These are phyloP conservation scores for Hyaena hyaena DNA, from an alignment of 2,113 vertebrate genomes.

Conservation along the genomic window DNA sequence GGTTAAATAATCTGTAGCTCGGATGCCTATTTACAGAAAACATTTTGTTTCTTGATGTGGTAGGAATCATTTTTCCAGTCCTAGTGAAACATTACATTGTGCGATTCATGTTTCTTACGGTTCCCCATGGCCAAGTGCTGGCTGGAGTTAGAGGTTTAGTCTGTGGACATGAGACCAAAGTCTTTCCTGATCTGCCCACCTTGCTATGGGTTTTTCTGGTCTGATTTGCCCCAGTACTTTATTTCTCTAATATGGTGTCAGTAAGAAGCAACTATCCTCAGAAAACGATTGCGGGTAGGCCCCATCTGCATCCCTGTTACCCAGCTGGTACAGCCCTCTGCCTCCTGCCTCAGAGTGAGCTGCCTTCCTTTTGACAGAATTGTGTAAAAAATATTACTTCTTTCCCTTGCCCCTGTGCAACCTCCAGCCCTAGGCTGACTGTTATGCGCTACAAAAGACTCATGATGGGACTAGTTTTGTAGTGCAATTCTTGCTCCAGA, in stretches of 20 bases:
- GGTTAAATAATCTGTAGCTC: not conserved
- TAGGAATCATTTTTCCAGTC: constrained; percentile 6
- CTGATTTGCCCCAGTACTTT: not conserved
- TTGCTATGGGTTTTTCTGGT: not conserved
- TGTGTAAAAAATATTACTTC: not conserved
- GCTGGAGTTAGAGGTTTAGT: not conserved
- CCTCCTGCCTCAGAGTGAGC: not conserved
- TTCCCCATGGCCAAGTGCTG: not conserved
- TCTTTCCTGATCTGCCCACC: not conserved
- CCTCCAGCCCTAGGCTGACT: not conserved
- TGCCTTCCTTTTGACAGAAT: not conserved
- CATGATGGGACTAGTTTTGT: not conserved
- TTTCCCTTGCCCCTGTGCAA: rapidly evolving
- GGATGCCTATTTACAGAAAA: not conserved
- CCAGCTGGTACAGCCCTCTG: too few species aligned
- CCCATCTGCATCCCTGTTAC: too few species aligned
- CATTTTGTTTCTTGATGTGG: constrained; percentile 9
- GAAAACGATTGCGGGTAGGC: not conserved
- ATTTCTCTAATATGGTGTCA: not conserved
- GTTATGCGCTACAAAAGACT: not conserved
- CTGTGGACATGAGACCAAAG: not conserved
- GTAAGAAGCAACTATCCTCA: not conserved
- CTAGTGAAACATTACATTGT: not conserved
- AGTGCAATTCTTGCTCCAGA: not conserved
- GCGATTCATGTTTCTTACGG: not conserved